A percentile compares a stretch with the other conserved stretches of the same genome.
Evolutionary conservation across 2,113 vertebrate genomes (phyloP).

Genomic region (Oryzias melastigma): DNA sequence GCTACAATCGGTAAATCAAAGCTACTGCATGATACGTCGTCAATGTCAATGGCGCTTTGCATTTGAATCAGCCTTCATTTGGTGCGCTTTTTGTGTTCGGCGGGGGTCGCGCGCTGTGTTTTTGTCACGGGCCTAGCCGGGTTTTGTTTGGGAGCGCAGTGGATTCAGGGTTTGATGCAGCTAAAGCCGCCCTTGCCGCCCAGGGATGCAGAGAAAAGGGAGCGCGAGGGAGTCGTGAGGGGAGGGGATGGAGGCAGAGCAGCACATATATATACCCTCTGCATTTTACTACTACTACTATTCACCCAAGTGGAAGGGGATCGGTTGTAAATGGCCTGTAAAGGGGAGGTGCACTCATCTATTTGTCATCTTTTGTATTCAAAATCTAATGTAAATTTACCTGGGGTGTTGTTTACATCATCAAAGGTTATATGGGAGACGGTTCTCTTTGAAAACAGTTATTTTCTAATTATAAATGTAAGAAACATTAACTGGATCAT

Average conservation of each 20-base stretch:
- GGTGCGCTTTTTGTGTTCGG: background rate
- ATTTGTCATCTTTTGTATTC: constrained; percentile 2
- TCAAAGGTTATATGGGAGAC: too few relatives aligned
- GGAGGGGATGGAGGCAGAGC: constrained; percentile 62
- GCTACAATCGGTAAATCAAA: constrained; percentile 72
- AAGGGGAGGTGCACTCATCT: constrained; percentile 40
- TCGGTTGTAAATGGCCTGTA: constrained; percentile 59
- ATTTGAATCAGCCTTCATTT: constrained; percentile 19
- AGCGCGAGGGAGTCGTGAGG: constrained; percentile 66
- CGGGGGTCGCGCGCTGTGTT: constrained; percentile 16
- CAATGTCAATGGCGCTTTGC: constrained; percentile 64
- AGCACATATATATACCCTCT: constrained; percentile 47
- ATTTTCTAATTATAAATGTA: too few relatives aligned
- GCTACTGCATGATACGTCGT: constrained; percentile 56
- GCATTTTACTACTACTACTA: constrained; percentile 71
- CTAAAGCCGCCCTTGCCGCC: constrained; percentile 74
- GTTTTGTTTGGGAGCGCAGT: constrained; percentile 62
- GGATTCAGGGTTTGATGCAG: constrained; percentile 68
- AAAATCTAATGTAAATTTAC: too few relatives aligned
- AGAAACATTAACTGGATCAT: too few relatives aligned
- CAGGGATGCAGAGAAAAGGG: constrained; percentile 69
- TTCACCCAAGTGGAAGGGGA: constrained; percentile 71
- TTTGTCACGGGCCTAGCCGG: constrained; percentile 52
- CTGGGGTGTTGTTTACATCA: too few relatives aligned
- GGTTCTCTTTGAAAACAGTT: too few relatives aligned